Evolutionary conservation across 2,797 vertebrate species (phyloP), one percentile per base, ranked within the genome.

Genomic region (Lemur catta): DNA sequence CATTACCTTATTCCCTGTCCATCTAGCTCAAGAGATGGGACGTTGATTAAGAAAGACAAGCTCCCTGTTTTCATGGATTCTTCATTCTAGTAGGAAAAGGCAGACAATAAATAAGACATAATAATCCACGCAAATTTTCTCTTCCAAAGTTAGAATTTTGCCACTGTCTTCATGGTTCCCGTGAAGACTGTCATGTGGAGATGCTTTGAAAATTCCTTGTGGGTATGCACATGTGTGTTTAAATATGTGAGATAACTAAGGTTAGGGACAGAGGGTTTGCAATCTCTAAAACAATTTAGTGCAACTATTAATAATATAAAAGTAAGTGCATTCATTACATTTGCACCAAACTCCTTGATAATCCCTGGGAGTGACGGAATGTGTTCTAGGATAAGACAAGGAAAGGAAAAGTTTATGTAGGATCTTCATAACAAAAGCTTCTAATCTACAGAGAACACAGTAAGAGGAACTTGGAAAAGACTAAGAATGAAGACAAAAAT

Each of bases 11-110:
- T 48, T 33, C 12, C n/a, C 13, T 18, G 13, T 30, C 1, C 4
- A 12, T 33, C 7, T 30, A 0, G 18, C 3, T 41, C 7, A n/a
- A 10, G 6, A 43, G n/a, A 13, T 0, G 11, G 61, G 14, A 10
- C 12, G 0, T 1, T 5, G n/a, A 11, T 12, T 1, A 8, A 22
- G 50, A 26, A 13, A 2, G 41, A 5, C 13, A 7, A n/a, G 41
- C 22, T 20, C 38, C 59, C 38, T 24, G 26, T 7, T 1, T 80
- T 7, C 22, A 4, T 7, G 24, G 30, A 10, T 13, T 61, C 6
- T 12, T n/a, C 6, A 6, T 24, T 1, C 13, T 20, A 17, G 38
- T 8, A 65, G 48, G 43, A 35, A 9, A 61, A 7, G 5, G 26
- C 14, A 20, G 9, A 38, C 1, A 3, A 6, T 24, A 41, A 28